phyloP scores from a whole-genome alignment of 2,888 invertebrate species.

The Pristionchus entomophagus region DNA sequence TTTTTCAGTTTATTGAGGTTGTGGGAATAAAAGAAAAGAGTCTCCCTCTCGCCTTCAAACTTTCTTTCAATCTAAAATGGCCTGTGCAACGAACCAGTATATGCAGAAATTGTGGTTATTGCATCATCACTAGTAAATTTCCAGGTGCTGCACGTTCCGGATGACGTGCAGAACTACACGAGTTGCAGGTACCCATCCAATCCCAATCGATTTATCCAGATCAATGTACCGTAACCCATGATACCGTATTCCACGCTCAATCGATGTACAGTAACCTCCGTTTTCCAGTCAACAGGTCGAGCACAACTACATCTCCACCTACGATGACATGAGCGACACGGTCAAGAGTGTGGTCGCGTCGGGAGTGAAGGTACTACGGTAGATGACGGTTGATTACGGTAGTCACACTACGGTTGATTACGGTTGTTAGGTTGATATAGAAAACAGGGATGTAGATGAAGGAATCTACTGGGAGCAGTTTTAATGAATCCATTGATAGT shows the following conservation, averaged over 20 bases:
- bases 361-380: background rate
- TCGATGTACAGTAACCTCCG: conserved; percentile 5
- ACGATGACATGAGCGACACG: conserved; percentile 51
- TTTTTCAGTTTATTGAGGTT: too few relatives aligned
- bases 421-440: background rate
- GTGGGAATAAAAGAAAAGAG: too few relatives aligned
- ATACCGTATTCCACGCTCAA: too few relatives aligned
- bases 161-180: conserved; percentile 57
- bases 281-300: conserved; percentile 45
- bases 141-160: conserved; percentile 61
- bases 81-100: too few relatives aligned
- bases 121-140: background rate
- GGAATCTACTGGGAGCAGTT: too few relatives aligned
- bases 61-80: too few relatives aligned
- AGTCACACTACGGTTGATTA: background rate
- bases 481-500: too few relatives aligned
- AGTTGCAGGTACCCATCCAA: conserved; percentile 67
- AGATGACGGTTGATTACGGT: background rate
- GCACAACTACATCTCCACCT: conserved; percentile 53
- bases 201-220: too few relatives aligned
- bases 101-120: too few relatives aligned
- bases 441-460: background rate
- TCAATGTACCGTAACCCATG: too few relatives aligned
- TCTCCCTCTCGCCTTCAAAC: too few relatives aligned
- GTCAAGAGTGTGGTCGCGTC: conserved; percentile 36